Base-by-base conservation (phyloP, 1,140 invertebrate genomes). In the Vanessa tameamea region DNA sequence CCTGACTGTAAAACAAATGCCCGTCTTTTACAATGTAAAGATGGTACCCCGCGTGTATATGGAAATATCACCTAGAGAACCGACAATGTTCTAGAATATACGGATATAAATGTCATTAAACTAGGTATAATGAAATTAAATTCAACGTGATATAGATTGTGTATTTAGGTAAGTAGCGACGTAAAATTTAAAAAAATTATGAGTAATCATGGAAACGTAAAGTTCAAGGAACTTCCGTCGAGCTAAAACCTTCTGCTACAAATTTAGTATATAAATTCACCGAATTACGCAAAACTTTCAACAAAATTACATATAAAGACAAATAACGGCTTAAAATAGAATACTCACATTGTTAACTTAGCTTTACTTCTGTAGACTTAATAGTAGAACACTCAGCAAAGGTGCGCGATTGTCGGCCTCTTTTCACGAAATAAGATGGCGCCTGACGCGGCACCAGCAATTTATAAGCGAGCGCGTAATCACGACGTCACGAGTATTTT, bases 371-470 rank as follows among this genome's bases (percentile, higher is more conserved):
- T 75, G 85, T 82, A 84, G 83, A 88, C 81, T 87, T 86, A 78
- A 79, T 83, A 85, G 81, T 80, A 84, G 84, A 84, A 81, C 84
- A 84, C 88, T 91, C 87, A 86, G 89, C 88, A 90, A 90, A 88
- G 76, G 89, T 92, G 90, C 87, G 88, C 88, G 88, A 91, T 88
- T 89, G 87, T 84, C 90, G 88, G 88, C 83, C 88, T 89, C 86
- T 83, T 84, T 83, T 84, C 78, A 84, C 80, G 83, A 88, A 90
- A 86, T 92, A 89, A 92, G 80, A 85, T 86, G 85, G 87, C 85
- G 82, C 47, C 67, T 63, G 66, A 57, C 65, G 69, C 70, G 48
- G 67, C 67, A 69, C 69, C 69, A 69, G 76, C 73, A 82, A 69
- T 86, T 83, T 88, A 91, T 88, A 87, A 80, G 73, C 78, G 74